Evolutionary conservation across 2,113 vertebrate species (phyloP).

Genomic region (Ciconia stormi): DNA sequence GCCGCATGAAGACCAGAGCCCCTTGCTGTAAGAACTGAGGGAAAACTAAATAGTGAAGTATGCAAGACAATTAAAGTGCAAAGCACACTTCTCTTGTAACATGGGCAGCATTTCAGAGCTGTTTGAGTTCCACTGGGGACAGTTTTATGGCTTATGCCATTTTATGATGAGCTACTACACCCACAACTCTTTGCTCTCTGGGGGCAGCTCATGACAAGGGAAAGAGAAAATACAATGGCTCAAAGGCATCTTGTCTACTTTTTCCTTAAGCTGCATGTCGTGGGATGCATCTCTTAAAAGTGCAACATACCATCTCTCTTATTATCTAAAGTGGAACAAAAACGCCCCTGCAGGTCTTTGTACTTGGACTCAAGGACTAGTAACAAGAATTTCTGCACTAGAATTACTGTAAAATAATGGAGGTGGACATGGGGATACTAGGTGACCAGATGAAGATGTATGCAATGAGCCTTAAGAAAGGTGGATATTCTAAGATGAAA

Average conservation of each 20-base stretch:
- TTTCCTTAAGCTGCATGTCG: background rate
- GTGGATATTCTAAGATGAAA: background rate
- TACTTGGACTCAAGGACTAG: background rate
- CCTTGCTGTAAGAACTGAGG: background rate
- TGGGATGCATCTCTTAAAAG: background rate
- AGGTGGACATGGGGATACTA: background rate
- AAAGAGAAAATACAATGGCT: background rate
- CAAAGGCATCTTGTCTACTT: background rate
- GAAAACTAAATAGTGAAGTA: background rate
- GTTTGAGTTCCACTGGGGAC: background rate
- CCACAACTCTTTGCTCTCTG: background rate
- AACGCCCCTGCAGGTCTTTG: background rate
- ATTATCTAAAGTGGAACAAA: background rate
- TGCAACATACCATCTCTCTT: background rate
- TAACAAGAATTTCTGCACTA: background rate
- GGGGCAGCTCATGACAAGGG: background rate
- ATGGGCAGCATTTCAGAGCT: background rate
- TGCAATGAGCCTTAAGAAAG: background rate
- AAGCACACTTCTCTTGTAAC: background rate
- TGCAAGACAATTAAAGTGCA: background rate
- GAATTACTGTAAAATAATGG: background rate
- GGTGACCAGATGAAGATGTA: background rate
- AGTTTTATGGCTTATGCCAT: background rate
- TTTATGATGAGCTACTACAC: background rate
- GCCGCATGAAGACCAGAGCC: background rate